Conservation (phyloP, 2,888 invertebrate species). For the Taphrorychus bicolor region DNA sequence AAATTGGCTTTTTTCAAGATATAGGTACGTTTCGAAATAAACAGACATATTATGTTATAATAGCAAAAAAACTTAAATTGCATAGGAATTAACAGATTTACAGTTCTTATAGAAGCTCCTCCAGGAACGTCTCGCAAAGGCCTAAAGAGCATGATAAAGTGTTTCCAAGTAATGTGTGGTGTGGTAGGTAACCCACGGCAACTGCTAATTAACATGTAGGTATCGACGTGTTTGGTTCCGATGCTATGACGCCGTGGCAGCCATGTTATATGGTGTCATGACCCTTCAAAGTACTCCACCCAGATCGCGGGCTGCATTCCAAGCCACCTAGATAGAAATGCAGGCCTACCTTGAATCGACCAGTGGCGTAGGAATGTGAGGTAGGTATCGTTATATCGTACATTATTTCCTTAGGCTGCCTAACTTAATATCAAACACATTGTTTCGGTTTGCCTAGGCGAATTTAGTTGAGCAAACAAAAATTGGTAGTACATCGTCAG, state of each 20-base stretch:
- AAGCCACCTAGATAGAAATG: conserved; percentile 41
- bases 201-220: conserved; percentile 5
- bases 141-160: no score
- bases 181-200: conserved; percentile 5
- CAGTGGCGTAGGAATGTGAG: conserved; percentile 23
- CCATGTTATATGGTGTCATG: conserved; percentile 40
- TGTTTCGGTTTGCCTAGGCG: no score
- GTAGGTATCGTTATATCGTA: neutral
- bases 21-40: conserved; percentile 25
- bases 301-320: conserved; percentile 41
- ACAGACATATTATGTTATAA: no score
- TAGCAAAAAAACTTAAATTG: no score
- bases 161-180: neutral
- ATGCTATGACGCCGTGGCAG: conserved; percentile 33
- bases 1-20: conserved; percentile 22
- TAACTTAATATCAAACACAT: no score
- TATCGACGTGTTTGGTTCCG: conserved; percentile 25
- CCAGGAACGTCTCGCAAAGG: no score
- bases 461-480: no score
- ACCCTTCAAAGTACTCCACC: conserved; percentile 40
- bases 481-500: no score
- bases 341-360: conserved; percentile 39
- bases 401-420: no score
- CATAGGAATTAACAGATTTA: no score
- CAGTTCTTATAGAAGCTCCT: no score